Conservation (phyloP, 2,888 invertebrate species). For the Orchesellides sinensis region DNA sequence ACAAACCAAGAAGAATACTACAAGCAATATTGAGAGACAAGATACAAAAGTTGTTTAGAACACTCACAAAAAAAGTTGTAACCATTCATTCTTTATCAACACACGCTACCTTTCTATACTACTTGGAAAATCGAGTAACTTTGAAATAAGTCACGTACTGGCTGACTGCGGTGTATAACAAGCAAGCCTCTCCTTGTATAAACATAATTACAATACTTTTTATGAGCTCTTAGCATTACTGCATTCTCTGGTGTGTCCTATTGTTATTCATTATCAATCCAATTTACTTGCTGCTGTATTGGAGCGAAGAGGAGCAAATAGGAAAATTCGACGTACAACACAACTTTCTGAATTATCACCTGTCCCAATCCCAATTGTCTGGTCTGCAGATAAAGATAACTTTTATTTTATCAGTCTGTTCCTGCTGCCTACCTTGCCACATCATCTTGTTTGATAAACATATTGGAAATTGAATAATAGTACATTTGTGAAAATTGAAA, state of each 20-base stretch:
- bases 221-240: not conserved
- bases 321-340: not conserved
- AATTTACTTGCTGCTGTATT: not conserved
- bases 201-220: conserved; percentile 13
- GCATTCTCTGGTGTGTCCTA: conserved; percentile 8
- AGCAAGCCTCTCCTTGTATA: not conserved
- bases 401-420: no score
- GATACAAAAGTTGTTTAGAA: not conserved
- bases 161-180: not conserved
- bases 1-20: no score
- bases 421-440: conserved; percentile 13
- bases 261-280: conserved; percentile 18
- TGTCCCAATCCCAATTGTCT: not conserved
- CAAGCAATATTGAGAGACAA: no score
- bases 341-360: not conserved
- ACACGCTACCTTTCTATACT: no score
- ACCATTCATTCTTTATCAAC: not conserved
- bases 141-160: not conserved
- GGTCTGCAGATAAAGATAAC: not conserved
- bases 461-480: not conserved
- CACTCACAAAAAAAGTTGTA: not conserved
- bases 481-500: not conserved
- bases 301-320: not conserved
- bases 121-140: no score
- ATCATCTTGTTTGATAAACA: not conserved